A percentile compares a stretch with the other conserved stretches of the same genome.
These are phyloP conservation scores for Notoglanidium macrostoma DNA, from an alignment of 2,797 vertebrate genomes.

Conservation along the genomic window DNA sequence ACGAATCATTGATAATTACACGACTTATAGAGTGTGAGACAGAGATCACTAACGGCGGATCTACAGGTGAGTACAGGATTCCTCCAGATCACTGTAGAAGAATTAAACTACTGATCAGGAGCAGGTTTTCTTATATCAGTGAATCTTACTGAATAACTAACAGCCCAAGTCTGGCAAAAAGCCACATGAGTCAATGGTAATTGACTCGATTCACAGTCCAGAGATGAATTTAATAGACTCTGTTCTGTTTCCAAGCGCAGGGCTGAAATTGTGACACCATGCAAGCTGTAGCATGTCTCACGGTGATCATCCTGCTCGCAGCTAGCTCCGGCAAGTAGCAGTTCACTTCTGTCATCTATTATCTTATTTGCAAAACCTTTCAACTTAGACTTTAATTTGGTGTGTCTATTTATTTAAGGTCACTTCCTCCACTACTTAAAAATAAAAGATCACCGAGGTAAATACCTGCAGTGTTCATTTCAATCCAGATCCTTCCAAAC, in stretches of 20 bases:
- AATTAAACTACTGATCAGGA: no score
- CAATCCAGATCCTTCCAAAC: background rate
- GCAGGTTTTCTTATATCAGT: no score
- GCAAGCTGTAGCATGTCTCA: background rate
- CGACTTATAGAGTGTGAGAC: no score
- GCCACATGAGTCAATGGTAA: no score
- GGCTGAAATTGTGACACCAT: background rate
- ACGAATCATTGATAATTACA: no score
- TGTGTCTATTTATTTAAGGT: background rate
- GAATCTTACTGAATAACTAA: no score
- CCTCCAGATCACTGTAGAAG: no score
- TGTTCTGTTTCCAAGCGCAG: background rate
- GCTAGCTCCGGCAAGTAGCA: background rate
- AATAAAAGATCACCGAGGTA: background rate
- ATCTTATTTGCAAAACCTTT: background rate
- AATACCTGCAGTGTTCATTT: background rate
- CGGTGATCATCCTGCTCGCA: background rate
- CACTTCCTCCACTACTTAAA: background rate
- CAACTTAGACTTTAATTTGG: background rate
- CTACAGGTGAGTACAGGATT: no score
- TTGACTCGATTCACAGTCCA: no score
- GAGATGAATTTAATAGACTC: no score
- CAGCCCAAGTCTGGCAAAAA: no score
- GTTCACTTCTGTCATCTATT: background rate
- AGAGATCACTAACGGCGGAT: no score